Base-by-base conservation (phyloP, 2,888 invertebrate species). In the Craniophora ligustri region DNA sequence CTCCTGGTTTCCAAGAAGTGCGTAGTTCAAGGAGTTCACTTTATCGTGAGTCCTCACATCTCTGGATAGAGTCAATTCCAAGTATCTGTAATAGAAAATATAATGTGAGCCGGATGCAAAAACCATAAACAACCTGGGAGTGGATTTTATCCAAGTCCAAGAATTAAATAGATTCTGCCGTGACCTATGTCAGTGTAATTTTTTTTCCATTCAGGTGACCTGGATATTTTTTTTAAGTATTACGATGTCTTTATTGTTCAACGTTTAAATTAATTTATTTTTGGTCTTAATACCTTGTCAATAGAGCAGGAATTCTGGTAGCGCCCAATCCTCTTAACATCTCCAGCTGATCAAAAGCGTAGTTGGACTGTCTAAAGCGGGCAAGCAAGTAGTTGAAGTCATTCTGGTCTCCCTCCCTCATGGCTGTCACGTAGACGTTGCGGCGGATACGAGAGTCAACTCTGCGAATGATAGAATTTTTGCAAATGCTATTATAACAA, bases 351-450 rank as follows among this genome's bases (percentile, higher is more conserved):
- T 95, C 94, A 30, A 89, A 90, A 2, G 93, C 93, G 21, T 78
- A 85, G 67, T 93, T 93, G 0, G 92, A 90, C 0, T 66, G 40
- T 13, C 69, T 65, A 55, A 82, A 86, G 2, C 85, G 82, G 1
- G 65, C 67, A 0, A 88, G 66, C 2, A 95, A 86, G 78, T 94
- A 95, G 15, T 95, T 81, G 93, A 95, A 96, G 64, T 96, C 96
- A 0, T 84, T 85, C 4, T 79, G 75, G 0, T 86, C 91, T 0
- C 96, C 96, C 42, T 94, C 82, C 39, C 91, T 89, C n/a, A 96
- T 85, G 0, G 95, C 96, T 0, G 92, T 91, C 66, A 96, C 95
- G 74, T 95, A 96, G 0, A 95, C 95, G 2, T 93, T 89, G 0
- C 93, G 87, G 46, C 95, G 94, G 23, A 95, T 86, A 46, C 95